Evolutionary conservation across 2,113 vertebrate species (phyloP), one percentile per base, ranked within the genome.

Genomic region (Pomatorhinus ruficollis): DNA sequence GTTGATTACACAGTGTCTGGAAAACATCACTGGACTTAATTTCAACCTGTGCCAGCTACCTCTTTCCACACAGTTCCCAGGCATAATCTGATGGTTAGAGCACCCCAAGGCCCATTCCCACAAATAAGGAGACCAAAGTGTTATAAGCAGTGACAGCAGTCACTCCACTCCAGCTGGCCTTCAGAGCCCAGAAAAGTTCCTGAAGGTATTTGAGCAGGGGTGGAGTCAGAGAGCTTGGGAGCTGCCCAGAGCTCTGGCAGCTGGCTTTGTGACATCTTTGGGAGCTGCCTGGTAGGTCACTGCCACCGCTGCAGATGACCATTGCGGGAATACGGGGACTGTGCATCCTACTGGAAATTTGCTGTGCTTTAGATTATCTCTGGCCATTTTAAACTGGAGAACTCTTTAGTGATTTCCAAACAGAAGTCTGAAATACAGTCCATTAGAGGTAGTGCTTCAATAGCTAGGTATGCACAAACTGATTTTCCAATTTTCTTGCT

Each of bases 231-330:
- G 24, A 91, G 33, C 24, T 33, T 61, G 61, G 39, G 28, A 79
- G 60, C 24, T 82, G 24, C 33, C 31, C 69, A 37, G 40, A 50
- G n/a, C 11, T 40, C 27, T 31, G 23, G 49, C 45, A 89, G 49
- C 27, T 59, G 45, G 21, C 20, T 69, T 30, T 76, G 35, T 1
- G 0, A 33, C 30, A 74, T 47, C 25, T 42, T 39, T 1, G 2
- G 65, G 52, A 84, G 64, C 39, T 71, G 65, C 52, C 28, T 2
- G 15, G 10, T 23, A 30, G 20, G 16, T 76, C 8, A 4, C 31
- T 37, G 63, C 33, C 1, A 1, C 11, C 45, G 12, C 60, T 56
- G 33, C 25, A 87, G 21, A 22, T 0, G 0, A 22, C 13, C 47
- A 60, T 14, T 4, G 3, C n/a, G 45, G n/a, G 49, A 42, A 5